phyloP scores from a whole-genome alignment of 1,140 invertebrate species.

The Araneus ventricosus region DNA sequence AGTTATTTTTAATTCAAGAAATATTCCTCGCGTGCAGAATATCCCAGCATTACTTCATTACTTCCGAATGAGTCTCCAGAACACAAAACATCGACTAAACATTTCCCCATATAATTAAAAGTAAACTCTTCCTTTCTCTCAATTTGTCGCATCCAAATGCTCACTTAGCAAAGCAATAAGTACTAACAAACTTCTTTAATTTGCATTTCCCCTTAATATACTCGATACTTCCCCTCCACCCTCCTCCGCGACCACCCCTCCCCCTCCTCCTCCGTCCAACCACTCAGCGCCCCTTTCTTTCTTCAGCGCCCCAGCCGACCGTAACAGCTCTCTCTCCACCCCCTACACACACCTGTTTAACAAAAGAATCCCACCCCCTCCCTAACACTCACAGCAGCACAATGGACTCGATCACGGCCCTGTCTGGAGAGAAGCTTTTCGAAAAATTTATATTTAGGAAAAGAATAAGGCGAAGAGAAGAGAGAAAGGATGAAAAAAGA shows the following conservation, averaged over 20 bases:
- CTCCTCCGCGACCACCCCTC: background rate
- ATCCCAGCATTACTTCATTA: background rate
- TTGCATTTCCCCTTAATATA: constrained; percentile 31
- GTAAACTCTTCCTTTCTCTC: constrained; percentile 33
- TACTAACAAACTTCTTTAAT: constrained; percentile 71
- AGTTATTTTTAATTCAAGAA: too few species aligned
- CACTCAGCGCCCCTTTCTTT: background rate
- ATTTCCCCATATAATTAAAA: constrained; percentile 37
- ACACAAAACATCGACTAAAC: background rate
- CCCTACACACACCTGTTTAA: constrained; percentile 38
- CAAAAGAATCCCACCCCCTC: constrained; percentile 16
- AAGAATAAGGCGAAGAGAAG: background rate
- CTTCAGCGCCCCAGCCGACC: constrained; percentile 11
- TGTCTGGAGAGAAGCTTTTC: constrained; percentile 15
- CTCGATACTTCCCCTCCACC: background rate
- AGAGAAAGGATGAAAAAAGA: background rate
- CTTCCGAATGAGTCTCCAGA: background rate
- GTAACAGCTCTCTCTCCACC: background rate
- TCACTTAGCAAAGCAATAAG: constrained; percentile 53
- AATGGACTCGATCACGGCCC: background rate
- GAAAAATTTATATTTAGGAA: constrained; percentile 52
- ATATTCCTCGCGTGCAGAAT: too few species aligned
- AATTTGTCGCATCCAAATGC: constrained; percentile 59
- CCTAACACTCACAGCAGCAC: background rate
- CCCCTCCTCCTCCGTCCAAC: background rate